Evolutionary conservation across 2,113 vertebrate genomes (phyloP).

Genomic region (Oplegnathus fasciatus): DNA sequence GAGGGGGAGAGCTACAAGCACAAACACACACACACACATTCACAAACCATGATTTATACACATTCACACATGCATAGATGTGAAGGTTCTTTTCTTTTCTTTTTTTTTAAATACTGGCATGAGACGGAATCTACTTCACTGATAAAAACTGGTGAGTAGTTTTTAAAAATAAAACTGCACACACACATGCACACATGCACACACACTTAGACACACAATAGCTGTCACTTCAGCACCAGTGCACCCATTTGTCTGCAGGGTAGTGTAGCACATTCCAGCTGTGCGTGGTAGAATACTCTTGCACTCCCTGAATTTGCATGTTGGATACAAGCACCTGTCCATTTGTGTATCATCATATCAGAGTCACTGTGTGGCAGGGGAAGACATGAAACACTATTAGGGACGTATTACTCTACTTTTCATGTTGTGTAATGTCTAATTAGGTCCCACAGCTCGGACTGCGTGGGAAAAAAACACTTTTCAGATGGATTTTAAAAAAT

Average conservation of each 20-base stretch:
- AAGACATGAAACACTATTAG: constrained; percentile 18
- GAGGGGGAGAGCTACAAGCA: neutral
- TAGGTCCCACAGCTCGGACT: neutral
- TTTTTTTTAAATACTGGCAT: neutral
- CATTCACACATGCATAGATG: neutral
- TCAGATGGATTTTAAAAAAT: neutral
- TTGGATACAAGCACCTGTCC: constrained; percentile 47
- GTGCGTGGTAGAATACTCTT: constrained; percentile 45
- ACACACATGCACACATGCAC: neutral
- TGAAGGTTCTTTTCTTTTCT: neutral
- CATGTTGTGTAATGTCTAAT: constrained; percentile 19
- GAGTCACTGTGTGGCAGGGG: neutral
- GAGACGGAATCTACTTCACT: neutral
- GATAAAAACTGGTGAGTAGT: neutral
- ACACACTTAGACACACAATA: constrained; percentile 22
- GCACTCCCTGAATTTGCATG: constrained; percentile 50
- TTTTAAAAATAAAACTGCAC: neutral
- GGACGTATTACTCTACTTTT: constrained; percentile 15
- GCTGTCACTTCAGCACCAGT: constrained; percentile 56
- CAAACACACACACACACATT: neutral
- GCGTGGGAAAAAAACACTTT: neutral
- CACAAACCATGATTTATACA: constrained; percentile 15
- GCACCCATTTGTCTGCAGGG: constrained; percentile 54
- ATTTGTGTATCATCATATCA: constrained; percentile 46
- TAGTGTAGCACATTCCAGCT: constrained; percentile 35